Conservation (phyloP, 2,888 invertebrate genomes). For the Meiosimyza platycephala region DNA sequence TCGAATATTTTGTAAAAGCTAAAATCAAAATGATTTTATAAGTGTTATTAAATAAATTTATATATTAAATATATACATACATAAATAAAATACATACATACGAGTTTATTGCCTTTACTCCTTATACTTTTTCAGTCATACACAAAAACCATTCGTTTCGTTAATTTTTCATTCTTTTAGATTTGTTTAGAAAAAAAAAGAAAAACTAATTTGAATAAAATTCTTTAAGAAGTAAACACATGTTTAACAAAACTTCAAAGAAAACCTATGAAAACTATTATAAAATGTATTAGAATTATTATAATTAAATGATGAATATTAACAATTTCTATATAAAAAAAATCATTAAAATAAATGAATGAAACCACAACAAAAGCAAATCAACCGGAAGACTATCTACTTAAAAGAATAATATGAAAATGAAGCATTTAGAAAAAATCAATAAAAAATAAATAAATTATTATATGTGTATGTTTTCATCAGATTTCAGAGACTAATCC, state of each 20-base stretch:
- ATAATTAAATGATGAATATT: constrained; percentile 25
- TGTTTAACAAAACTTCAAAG: constrained; percentile 18
- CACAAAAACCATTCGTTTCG: background rate
- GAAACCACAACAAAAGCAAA: constrained; percentile 28
- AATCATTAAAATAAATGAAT: constrained; percentile 17
- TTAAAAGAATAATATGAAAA: constrained; percentile 19
- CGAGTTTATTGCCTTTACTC: constrained; percentile 30
- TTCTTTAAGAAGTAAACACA: constrained; percentile 13
- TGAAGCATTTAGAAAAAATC: constrained; percentile 33
- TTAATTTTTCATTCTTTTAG: background rate
- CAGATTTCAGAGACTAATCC: too few relatives aligned
- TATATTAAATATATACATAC: constrained; percentile 37
- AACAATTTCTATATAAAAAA: constrained; percentile 31
- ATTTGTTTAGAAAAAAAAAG: constrained; percentile 20
- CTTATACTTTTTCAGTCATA: background rate
- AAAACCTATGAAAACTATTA: constrained; percentile 27
- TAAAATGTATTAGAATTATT: constrained; percentile 29
- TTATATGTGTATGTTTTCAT: constrained; percentile 19
- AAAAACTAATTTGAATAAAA: constrained; percentile 23
- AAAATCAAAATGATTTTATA: constrained; percentile 58
- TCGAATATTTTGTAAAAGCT: constrained; percentile 52
- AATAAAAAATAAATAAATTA: constrained; percentile 16
- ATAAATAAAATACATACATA: constrained; percentile 24
- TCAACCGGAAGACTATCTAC: constrained; percentile 32
- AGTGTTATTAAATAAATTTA: constrained; percentile 62